Base-by-base conservation (phyloP, 2,888 invertebrate species). In the Cryptophagus acutangulus region DNA sequence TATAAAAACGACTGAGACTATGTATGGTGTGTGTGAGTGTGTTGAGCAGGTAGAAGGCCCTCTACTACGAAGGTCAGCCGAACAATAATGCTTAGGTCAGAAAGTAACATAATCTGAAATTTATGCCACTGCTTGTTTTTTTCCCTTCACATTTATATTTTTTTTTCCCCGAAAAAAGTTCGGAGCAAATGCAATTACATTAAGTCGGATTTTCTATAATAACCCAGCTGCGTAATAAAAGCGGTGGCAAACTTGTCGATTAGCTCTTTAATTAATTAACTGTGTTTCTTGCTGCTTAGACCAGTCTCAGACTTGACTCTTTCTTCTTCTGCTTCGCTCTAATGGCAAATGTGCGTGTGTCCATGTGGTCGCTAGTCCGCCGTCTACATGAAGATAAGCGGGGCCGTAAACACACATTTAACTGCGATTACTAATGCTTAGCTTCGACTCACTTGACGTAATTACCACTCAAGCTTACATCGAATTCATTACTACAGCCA, bases 341-440 rank as follows among this genome's bases (percentile, higher is more conserved):
- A 53, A 53, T 53, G 49, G 49, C 40, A 39, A 42, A 48, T 48
- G 49, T 53, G 50, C 50, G 49, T 53, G 53, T 46, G 49, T 48
- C 41, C 33, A 25, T 41, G 44, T 31, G 37, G 41, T 33, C 20
- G 31, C 31, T 16, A 20, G 46, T 44, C 36, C 39, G 43, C 37
- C 45, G 36, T 41, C 31, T 13, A 44, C 33, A 40, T 41, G 46
- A 45, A 48, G 51, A 53, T 54, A 54, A 54, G 48, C 48, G 40
- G 45, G n/a, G 43, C 45, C 48, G 49, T 57, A 57, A 57, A 55
- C 54, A 52, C 49, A 54, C 55, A 56, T 55, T 56, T 52, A 57
- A 47, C 48, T 45, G 49, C 50, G 53, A 54, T 55, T 54, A 52
- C 50, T 54, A 54, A 57, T 57, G 54, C 55, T 46, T 45, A 46